Base-by-base conservation (phyloP, 2,888 invertebrate species). In the Keiferia lycopersicella region DNA sequence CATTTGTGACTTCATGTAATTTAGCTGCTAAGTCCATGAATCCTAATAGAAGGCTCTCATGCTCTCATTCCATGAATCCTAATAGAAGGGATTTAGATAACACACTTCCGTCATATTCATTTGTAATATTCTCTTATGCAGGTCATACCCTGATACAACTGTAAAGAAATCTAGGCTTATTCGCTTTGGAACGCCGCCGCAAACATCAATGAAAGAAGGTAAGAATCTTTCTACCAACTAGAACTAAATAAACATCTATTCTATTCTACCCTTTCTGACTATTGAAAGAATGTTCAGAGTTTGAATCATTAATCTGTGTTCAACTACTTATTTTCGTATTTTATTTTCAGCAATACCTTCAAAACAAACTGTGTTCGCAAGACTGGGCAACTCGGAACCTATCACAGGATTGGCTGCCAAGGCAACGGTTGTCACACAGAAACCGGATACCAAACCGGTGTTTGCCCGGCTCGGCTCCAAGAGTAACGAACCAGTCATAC, bases 401-500 rank as follows among this genome's bases (percentile, higher is more conserved):
- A 77, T 73, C 51, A 22, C 68, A 2, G 62, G 61, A 26, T n/a
- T 61, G 48, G 45, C 59, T 56, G 14, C 16, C 14, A 64, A 57
- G 20, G 50, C 60, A 30, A 14, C 12, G 3, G 1, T 62, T 1
- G 34, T 34, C 39, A 58, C 26, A 0, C 38, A 11, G 11, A 82
- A 80, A 30, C 67, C 74, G 0, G 62, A 77, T 0, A 75, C 69
- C n/a, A 91, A 88, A 70, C 84, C 88, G 0, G 82, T 92, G 57
- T 91, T 79, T 68, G 78, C 87, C 0, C 77, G 92, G 0, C 82
- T 92, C 1, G 92, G 92, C 0, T 74, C 80, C 22, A 92, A 91
- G 66, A 30, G 58, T 16, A 65, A 56, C 0, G 72, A 70, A 1
- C 73, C 66, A 8, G 63, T 45, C 2, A 26, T 88, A 38, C 89